phyloP scores from a whole-genome alignment of 2,888 invertebrate genomes.

The Zelleria hepariella region DNA sequence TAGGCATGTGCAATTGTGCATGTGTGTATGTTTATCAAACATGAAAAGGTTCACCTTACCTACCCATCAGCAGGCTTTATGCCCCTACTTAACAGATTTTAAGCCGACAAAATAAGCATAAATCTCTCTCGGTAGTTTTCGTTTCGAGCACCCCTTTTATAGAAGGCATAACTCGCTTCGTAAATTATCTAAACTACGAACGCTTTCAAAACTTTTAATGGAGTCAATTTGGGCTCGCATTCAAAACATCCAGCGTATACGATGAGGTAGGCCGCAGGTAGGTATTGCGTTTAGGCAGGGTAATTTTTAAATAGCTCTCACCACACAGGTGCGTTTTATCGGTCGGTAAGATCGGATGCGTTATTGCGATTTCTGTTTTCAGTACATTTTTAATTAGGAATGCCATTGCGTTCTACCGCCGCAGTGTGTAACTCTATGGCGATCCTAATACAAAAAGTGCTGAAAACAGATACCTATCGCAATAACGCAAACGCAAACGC shows the following conservation, averaged over 20 bases:
- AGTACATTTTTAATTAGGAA: too few relatives aligned
- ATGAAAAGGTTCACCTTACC: background rate
- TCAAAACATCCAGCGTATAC: conserved; percentile 50
- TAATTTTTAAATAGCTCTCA: too few relatives aligned
- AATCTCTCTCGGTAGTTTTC: conserved; percentile 57
- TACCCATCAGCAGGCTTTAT: background rate
- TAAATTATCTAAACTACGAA: conserved; percentile 68
- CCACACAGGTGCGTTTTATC: too few relatives aligned
- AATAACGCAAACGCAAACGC: too few relatives aligned
- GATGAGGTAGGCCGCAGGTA: conserved; percentile 28
- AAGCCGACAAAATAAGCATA: conserved; percentile 33
- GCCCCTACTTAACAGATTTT: conserved; percentile 21
- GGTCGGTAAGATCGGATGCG: too few relatives aligned
- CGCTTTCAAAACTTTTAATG: conserved; percentile 70
- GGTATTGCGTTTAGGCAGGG: too few relatives aligned
- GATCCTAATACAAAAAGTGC: too few relatives aligned
- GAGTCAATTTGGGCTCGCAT: conserved; percentile 66
- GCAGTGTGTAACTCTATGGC: too few relatives aligned
- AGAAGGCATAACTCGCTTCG: conserved; percentile 58
- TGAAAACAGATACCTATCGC: too few relatives aligned
- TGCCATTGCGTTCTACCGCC: too few relatives aligned
- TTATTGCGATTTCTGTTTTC: too few relatives aligned
- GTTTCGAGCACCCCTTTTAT: conserved; percentile 51
- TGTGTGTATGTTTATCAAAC: background rate
- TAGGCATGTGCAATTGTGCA: too few relatives aligned